phyloP scores from a whole-genome alignment of 2,797 vertebrate species.

The Sebastes cheni region DNA sequence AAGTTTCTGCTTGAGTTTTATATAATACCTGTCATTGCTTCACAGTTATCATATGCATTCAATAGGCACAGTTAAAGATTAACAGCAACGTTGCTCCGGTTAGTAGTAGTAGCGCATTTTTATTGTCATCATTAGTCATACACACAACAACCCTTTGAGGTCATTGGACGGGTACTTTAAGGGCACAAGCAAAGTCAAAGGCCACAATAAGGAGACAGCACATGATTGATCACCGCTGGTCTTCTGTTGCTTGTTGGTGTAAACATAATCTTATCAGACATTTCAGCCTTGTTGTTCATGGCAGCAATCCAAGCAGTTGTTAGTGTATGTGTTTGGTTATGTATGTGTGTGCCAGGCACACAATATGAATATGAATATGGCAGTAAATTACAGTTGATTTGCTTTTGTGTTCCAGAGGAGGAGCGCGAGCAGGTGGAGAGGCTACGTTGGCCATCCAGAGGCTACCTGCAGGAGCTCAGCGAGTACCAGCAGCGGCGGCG shows the following conservation, averaged over 20 bases:
- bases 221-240: not conserved
- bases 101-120: slow-evolving; percentile 46
- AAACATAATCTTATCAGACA: slow-evolving; percentile 21
- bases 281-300: not conserved
- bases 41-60: slow-evolving; percentile 1
- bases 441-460: slow-evolving; percentile 92
- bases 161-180: slow-evolving; percentile 58
- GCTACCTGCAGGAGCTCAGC: slow-evolving; percentile 95
- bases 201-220: not conserved
- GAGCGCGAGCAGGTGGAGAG: slow-evolving; percentile 93
- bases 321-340: not conserved
- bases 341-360: not conserved
- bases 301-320: not conserved
- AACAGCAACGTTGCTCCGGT: slow-evolving; percentile 18
- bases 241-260: not conserved
- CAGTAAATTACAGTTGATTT: not conserved
- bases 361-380: slow-evolving; percentile 21
- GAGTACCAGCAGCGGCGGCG: slow-evolving; percentile 93
- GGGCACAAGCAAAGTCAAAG: slow-evolving; percentile 35
- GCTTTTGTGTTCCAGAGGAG: slow-evolving; percentile 83
- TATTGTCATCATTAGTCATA: slow-evolving; percentile 56
- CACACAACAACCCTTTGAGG: slow-evolving; percentile 31
- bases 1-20: not conserved
- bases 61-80: slow-evolving; percentile 8
- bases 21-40: not conserved